A percentile compares a stretch with the other conserved stretches of the same genome.
Evolutionary conservation across 2,113 vertebrate genomes (phyloP).

Genomic region (Parotia lawesii): DNA sequence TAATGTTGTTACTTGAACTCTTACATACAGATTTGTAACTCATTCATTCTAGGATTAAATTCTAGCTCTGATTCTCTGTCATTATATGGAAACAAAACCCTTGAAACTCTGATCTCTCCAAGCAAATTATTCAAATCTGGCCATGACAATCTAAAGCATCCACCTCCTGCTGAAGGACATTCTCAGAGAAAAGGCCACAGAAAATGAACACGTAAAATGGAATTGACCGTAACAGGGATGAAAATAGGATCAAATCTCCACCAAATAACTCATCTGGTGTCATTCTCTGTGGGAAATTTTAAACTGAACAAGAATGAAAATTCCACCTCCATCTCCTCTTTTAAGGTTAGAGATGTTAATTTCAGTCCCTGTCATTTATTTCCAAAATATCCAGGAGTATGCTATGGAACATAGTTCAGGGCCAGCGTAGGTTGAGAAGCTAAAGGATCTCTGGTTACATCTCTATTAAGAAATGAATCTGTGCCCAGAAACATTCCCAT

Average conservation of each 20-base stretch:
- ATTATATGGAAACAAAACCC: background rate
- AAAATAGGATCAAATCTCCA: background rate
- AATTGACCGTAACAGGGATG: background rate
- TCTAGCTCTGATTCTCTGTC: background rate
- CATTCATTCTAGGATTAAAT: background rate
- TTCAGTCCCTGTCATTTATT: background rate
- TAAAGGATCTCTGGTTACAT: background rate
- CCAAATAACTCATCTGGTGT: background rate
- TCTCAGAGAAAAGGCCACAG: background rate
- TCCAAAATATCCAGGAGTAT: background rate
- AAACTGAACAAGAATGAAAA: background rate
- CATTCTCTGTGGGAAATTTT: background rate
- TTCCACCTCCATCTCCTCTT: background rate
- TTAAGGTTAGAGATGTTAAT: background rate
- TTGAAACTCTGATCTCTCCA: background rate
- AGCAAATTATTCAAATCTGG: background rate
- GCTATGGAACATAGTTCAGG: background rate
- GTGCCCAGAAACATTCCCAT: slow-evolving; percentile 26
- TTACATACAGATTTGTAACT: background rate
- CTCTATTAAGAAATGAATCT: slow-evolving; percentile 1
- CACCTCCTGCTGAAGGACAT: background rate
- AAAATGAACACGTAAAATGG: background rate
- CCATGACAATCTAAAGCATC: background rate
- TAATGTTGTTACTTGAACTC: background rate
- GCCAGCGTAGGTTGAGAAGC: background rate